phyloP scores from a whole-genome alignment of 23 tunicate genomes.

The Oikopleura dioica region DNA sequence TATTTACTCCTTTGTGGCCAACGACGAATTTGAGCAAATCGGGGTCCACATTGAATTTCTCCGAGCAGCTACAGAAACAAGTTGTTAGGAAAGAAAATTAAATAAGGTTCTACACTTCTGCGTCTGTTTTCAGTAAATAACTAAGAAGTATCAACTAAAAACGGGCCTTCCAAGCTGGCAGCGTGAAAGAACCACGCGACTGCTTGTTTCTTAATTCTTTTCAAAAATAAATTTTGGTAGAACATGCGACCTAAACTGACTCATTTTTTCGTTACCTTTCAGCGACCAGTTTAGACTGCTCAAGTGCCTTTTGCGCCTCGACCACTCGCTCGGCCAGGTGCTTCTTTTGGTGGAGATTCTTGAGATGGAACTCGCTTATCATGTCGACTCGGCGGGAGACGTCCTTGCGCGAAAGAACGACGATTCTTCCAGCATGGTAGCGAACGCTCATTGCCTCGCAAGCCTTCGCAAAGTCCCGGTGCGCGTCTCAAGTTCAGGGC shows the following conservation, averaged over 20 bases:
- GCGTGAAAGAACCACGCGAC: too few relatives aligned
- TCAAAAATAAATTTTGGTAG: too few relatives aligned
- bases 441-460: not conserved
- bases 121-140: too few relatives aligned
- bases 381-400: not conserved
- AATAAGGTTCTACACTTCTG: too few relatives aligned
- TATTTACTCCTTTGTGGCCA: not conserved
- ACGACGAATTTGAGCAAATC: not conserved
- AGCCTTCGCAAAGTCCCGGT: not conserved
- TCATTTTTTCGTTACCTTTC: not conserved
- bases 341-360: not conserved
- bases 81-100: too few relatives aligned
- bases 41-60: not conserved
- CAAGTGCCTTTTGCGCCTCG: not conserved
- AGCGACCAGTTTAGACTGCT: not conserved
- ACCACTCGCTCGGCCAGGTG: not conserved
- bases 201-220: too few relatives aligned
- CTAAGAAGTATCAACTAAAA: too few relatives aligned
- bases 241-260: too few relatives aligned
- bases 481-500: too few relatives aligned
- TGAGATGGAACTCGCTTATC: not conserved
- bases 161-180: too few relatives aligned
- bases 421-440: not conserved
- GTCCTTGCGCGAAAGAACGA: not conserved
- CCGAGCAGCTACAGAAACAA: too few relatives aligned